phyloP scores from a whole-genome alignment of 2,888 invertebrate species.

The Lithophane semibrunnea region DNA sequence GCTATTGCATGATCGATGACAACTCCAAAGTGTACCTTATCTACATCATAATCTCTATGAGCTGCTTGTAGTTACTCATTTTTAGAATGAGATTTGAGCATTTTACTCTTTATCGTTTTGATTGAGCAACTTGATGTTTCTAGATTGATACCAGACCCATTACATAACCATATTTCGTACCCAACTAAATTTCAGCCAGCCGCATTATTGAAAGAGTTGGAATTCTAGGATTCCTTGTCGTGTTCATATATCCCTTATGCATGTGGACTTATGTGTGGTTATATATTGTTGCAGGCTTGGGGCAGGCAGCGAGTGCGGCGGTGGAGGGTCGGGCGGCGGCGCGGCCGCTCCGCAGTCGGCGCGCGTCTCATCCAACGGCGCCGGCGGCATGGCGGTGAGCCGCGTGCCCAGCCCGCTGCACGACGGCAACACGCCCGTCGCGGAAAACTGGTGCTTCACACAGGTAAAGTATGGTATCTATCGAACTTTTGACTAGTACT shows the following conservation, averaged over 20 bases:
- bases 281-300: slow-evolving; percentile 92
- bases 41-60: not conserved
- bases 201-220: not conserved
- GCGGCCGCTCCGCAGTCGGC: slow-evolving; percentile 93
- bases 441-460: slow-evolving; percentile 99
- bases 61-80: not conserved
- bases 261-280: slow-evolving; percentile 40
- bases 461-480: slow-evolving; percentile 92
- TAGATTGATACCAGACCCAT: not conserved
- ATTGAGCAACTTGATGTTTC: not conserved
- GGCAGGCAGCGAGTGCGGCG: slow-evolving; percentile 89
- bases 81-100: not conserved
- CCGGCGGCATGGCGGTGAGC: slow-evolving; percentile 98
- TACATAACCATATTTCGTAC: not conserved
- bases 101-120: not conserved
- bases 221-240: not conserved
- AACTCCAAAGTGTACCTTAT: slow-evolving; percentile 7
- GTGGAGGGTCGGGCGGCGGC: slow-evolving; percentile 89
- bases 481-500: slow-evolving; percentile 24
- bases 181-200: not conserved
- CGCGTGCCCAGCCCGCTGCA: slow-evolving; percentile 98
- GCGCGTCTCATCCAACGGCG: slow-evolving; percentile 96
- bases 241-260: slow-evolving; percentile 4
- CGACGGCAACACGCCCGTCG: slow-evolving; percentile 99
- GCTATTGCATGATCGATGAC: not conserved